These are phyloP conservation scores for Pavo muticus DNA, from an alignment of 2,113 vertebrate species.

Conservation along the genomic window DNA sequence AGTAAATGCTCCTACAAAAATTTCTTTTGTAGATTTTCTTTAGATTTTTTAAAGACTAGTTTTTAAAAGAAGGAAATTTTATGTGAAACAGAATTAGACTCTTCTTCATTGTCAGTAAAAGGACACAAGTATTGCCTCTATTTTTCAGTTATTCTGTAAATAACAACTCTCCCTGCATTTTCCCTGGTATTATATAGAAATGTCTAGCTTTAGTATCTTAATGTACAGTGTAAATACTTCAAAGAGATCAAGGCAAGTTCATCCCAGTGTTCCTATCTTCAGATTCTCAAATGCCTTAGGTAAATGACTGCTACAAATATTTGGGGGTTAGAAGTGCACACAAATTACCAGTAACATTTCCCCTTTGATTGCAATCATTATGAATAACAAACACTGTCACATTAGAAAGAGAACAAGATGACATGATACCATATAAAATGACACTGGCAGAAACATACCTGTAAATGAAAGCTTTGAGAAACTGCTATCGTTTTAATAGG, in stretches of 20 bases:
- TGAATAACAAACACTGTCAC: constrained; percentile 59
- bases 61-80: background rate
- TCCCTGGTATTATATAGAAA: background rate
- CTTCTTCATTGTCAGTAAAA: background rate
- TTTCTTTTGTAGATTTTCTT: background rate
- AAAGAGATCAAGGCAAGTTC: constrained; percentile 40
- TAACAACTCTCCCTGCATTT: background rate
- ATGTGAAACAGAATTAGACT: background rate
- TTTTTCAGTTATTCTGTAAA: constrained; percentile 15
- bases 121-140: background rate
- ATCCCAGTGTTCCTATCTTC: background rate
- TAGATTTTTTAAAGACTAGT: background rate
- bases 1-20: background rate
- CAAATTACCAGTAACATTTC: constrained; percentile 56
- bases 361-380: constrained; percentile 52
- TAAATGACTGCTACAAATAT: constrained; percentile 54
- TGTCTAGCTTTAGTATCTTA: background rate
- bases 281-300: background rate
- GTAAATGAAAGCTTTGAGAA: constrained; percentile 43
- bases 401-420: constrained; percentile 7
- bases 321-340: constrained; percentile 24
- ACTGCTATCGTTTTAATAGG: background rate
- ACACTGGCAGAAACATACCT: constrained; percentile 15
- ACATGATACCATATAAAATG: background rate
- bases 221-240: background rate